phyloP scores from a whole-genome alignment of 2,797 vertebrate species.

The Eulemur coronatus region DNA sequence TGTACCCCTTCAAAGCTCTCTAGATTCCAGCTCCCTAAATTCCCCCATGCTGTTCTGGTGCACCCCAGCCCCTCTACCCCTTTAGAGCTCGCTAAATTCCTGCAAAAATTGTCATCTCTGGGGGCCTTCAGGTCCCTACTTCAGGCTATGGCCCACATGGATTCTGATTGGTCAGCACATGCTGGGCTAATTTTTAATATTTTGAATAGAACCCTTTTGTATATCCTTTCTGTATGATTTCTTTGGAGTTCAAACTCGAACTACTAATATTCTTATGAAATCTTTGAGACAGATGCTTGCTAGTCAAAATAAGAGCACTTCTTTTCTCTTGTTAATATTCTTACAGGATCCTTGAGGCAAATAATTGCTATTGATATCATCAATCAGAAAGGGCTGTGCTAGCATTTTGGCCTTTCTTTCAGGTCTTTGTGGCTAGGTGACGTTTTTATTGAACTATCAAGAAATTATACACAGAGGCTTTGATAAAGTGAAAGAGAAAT shows the following conservation, averaged over 20 bases:
- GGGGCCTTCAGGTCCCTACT: not conserved
- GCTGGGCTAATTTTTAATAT: not conserved
- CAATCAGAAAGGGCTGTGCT: not conserved
- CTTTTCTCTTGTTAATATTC: not conserved
- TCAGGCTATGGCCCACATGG: not conserved
- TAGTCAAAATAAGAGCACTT: not conserved
- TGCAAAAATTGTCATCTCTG: not conserved
- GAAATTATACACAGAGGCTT: not conserved
- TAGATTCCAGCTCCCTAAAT: not conserved
- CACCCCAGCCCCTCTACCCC: too few relatives aligned
- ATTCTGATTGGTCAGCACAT: not conserved
- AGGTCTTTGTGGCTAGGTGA: not conserved
- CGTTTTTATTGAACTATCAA: not conserved
- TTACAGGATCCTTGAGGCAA: not conserved
- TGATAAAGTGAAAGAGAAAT: not conserved
- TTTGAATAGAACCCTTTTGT: not conserved
- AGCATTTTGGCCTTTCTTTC: constrained; percentile 10
- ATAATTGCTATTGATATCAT: not conserved
- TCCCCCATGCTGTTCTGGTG: not conserved
- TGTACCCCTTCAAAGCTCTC: not conserved
- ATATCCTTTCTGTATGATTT: not conserved
- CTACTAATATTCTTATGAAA: not conserved
- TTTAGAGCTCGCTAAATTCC: not conserved
- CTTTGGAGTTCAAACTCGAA: not conserved
- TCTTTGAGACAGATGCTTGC: not conserved